Conservation (phyloP, 2,797 vertebrate species). For the Anguilla pacifica region DNA sequence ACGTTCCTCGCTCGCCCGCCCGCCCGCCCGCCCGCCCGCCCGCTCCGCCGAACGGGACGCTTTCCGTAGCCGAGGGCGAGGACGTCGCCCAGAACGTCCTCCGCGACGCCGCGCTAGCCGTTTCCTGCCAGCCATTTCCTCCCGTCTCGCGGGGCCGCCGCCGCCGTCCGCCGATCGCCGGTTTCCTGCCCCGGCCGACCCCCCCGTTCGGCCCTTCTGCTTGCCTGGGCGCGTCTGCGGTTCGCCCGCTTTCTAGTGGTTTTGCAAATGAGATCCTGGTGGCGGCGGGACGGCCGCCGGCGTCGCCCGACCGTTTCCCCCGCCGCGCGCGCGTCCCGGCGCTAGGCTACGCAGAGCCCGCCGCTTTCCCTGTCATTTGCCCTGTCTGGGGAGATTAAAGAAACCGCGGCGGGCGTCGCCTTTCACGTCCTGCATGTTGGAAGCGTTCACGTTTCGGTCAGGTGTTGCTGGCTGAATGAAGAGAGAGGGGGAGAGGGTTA, state of each 20-base stretch:
- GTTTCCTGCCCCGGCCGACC: constrained; percentile 51
- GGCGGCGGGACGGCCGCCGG: background rate
- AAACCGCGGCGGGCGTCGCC: constrained; percentile 18
- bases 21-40: background rate
- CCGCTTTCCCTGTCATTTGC: constrained; percentile 46
- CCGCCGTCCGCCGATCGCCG: constrained; percentile 28
- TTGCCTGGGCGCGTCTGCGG: constrained; percentile 32
- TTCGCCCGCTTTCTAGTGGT: constrained; percentile 37
- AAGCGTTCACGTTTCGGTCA: constrained; percentile 5
- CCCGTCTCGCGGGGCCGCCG: no score
- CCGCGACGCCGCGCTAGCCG: background rate
- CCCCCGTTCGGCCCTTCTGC: background rate
- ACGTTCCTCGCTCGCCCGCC: background rate
- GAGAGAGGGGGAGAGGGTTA: background rate
- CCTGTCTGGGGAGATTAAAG: constrained; percentile 41
- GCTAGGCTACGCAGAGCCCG: constrained; percentile 33
- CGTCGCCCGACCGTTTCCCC: constrained; percentile 11
- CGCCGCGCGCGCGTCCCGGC: constrained; percentile 2
- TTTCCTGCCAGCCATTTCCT: constrained; percentile 22
- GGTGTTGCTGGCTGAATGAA: background rate
- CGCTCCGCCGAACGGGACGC: no score
- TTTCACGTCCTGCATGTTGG: background rate
- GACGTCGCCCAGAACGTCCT: constrained; percentile 35
- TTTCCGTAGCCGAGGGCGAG: constrained; percentile 23
- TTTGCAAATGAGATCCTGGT: constrained; percentile 42